Evolutionary conservation across 2,888 invertebrate genomes (phyloP).

Genomic region (Chalcosyrphus nemorum): DNA sequence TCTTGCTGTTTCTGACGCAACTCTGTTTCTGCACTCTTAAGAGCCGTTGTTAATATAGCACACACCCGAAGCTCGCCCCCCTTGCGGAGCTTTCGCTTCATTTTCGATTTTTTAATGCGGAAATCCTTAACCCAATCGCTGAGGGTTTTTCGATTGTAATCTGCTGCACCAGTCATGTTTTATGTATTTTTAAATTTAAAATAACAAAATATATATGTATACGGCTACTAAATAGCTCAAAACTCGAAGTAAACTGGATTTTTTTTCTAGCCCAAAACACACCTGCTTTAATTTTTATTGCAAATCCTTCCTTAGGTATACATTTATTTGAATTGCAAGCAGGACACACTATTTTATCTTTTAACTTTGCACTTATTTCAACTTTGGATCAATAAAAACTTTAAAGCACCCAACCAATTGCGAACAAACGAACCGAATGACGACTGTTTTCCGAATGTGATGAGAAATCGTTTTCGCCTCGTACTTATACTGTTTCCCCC

Average conservation of each 20-base stretch:
- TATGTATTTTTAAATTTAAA: background rate
- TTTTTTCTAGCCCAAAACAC: conserved; percentile 32
- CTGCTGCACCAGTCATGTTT: conserved; percentile 76
- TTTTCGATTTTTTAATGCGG: conserved; percentile 83
- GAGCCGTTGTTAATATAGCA: conserved; percentile 84
- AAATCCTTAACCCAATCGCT: conserved; percentile 84
- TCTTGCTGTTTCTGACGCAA: conserved; percentile 84
- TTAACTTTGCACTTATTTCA: background rate
- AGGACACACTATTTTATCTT: conserved; percentile 15
- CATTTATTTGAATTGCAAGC: background rate
- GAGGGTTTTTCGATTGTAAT: conserved; percentile 76
- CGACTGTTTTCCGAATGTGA: conserved; percentile 57
- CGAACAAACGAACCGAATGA: conserved; percentile 43
- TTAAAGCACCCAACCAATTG: conserved; percentile 55
- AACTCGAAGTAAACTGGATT: conserved; percentile 4
- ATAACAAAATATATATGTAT: background rate
- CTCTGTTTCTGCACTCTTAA: conserved; percentile 83
- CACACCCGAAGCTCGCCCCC: conserved; percentile 83
- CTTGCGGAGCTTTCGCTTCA: conserved; percentile 82
- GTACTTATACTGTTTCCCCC: conserved; percentile 62
- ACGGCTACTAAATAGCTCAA: background rate
- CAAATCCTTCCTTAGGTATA: conserved; percentile 30
- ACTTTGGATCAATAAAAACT: background rate
- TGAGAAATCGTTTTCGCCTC: background rate
- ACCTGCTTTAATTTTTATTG: conserved; percentile 68